Conservation (phyloP, 2,797 vertebrate genomes). For the Margarornis squamiger region DNA sequence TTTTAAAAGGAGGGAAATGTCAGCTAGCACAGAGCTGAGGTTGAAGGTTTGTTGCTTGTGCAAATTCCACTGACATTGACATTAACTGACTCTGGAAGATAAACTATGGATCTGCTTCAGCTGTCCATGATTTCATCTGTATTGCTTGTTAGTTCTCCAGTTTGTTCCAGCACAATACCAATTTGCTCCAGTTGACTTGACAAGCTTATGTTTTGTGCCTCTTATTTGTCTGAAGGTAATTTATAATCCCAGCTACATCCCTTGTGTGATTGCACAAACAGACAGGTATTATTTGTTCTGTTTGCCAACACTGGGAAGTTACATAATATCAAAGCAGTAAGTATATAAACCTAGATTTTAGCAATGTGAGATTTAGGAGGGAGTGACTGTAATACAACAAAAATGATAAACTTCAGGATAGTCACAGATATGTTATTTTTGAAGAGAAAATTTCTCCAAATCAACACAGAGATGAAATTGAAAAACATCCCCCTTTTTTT, state of each 20-base stretch:
- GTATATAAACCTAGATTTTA: not conserved
- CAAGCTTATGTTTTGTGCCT: constrained; percentile 47
- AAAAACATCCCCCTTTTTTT: fast-evolving
- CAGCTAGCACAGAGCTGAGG: constrained; percentile 63
- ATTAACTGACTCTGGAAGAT: constrained; percentile 62
- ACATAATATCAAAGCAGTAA: not conserved
- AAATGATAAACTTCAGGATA: not conserved
- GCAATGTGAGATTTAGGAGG: not conserved
- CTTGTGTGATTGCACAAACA: not conserved
- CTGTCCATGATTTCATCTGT: constrained; percentile 49
- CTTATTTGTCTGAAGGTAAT: constrained; percentile 48
- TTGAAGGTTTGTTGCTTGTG: constrained; percentile 59
- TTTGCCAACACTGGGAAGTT: not conserved
- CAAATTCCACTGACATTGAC: constrained; percentile 62
- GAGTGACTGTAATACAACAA: not conserved
- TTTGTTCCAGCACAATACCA: constrained; percentile 51
- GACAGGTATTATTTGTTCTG: not conserved
- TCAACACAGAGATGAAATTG: not conserved
- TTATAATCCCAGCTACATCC: constrained; percentile 6
- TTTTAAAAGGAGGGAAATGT: constrained; percentile 77
- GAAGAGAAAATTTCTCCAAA: not conserved
- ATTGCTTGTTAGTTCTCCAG: constrained; percentile 58
- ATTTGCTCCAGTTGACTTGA: constrained; percentile 72
- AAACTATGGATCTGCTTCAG: constrained; percentile 25
- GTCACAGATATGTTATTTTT: not conserved